Percentiles rank a stretch among this genome's conserved stretches.
Conservation (phyloP, 2,113 vertebrate genomes). For the Centropus unirufus region DNA sequence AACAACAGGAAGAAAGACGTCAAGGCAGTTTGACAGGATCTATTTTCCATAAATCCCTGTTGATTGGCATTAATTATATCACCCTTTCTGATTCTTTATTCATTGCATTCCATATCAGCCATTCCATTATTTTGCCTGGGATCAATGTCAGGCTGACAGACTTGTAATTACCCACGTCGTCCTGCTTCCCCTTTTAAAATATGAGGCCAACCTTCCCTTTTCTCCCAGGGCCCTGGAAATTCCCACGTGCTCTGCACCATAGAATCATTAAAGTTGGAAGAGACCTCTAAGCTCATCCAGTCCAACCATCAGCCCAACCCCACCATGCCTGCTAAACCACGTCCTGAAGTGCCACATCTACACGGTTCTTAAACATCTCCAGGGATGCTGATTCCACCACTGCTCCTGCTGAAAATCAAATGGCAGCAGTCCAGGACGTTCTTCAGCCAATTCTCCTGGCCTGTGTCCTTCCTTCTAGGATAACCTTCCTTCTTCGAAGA, state of each 20-base stretch:
- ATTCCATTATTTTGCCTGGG: neutral
- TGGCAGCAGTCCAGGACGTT: rapidly evolving
- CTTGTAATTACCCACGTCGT: neutral
- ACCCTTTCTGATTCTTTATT: slow-evolving; percentile 43
- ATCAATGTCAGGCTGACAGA: slow-evolving; percentile 57
- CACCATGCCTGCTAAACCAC: no score
- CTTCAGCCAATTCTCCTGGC: neutral
- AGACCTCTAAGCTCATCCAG: no score
- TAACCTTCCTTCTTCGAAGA: no score
- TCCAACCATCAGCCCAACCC: no score
- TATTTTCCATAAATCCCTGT: slow-evolving; percentile 50
- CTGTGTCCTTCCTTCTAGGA: neutral
- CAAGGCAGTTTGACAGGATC: slow-evolving; percentile 45
- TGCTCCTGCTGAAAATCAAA: neutral
- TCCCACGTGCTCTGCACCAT: neutral
- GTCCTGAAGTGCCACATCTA: no score
- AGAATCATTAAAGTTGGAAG: no score
- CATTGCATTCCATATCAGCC: neutral
- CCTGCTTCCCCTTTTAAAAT: slow-evolving; percentile 20
- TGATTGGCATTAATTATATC: slow-evolving; percentile 64
- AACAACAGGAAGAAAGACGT: neutral
- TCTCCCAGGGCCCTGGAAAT: neutral
- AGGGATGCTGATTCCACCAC: no score
- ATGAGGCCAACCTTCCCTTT: neutral
- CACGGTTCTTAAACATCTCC: no score